Evolutionary conservation across 1,140 invertebrate species (phyloP).

Genomic region (Nephila pilipes): DNA sequence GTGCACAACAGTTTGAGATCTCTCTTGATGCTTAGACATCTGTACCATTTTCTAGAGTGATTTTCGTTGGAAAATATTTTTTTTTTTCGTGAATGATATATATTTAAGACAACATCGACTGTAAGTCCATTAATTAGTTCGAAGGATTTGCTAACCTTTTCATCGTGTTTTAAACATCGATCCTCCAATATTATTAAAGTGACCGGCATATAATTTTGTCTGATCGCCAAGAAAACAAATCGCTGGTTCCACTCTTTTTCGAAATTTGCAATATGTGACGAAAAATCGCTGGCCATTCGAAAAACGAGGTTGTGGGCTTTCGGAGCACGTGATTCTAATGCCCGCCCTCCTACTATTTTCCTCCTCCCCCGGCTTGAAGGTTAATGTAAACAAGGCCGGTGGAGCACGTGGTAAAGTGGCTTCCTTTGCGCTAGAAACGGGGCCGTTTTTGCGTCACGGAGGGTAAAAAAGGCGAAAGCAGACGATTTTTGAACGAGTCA

Average conservation of each 20-base stretch:
- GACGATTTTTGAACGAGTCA: neutral
- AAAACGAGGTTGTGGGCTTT: neutral
- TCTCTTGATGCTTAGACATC: too few relatives aligned
- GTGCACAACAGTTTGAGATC: too few relatives aligned
- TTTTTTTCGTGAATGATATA: too few relatives aligned
- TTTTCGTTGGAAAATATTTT: too few relatives aligned
- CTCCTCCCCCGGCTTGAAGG: neutral
- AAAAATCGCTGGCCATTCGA: neutral
- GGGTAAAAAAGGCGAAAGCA: neutral
- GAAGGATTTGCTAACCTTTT: too few relatives aligned
- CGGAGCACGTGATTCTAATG: neutral
- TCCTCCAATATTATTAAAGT: too few relatives aligned
- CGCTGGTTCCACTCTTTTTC: neutral
- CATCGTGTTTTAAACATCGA: too few relatives aligned
- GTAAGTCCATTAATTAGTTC: too few relatives aligned
- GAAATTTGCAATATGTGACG: neutral
- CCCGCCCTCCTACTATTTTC: neutral
- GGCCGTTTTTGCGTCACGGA: neutral
- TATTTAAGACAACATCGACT: too few relatives aligned
- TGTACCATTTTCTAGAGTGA: too few relatives aligned
- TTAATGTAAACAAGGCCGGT: slow-evolving; percentile 49
- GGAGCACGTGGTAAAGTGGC: slow-evolving; percentile 15
- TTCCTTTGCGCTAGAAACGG: neutral
- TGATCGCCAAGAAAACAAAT: too few relatives aligned
- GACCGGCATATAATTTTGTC: too few relatives aligned